Evolutionary conservation across 2,797 vertebrate species (phyloP).

Genomic region (Poecilia gillii): DNA sequence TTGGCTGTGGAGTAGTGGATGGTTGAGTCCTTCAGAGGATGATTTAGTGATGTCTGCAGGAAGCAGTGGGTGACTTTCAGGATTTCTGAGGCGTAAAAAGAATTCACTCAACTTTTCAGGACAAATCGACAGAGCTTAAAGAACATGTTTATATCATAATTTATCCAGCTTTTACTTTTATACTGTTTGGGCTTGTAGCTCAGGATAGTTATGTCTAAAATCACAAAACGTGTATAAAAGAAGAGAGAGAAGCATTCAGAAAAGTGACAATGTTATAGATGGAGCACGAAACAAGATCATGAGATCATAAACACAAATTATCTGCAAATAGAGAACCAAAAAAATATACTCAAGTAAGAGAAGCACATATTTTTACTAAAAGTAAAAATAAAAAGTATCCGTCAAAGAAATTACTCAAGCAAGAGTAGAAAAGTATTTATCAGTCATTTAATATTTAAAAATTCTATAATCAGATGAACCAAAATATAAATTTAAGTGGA

Average conservation of each 20-base stretch:
- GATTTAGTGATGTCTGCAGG: slow-evolving; percentile 48
- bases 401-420: too few relatives aligned
- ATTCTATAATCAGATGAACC: too few relatives aligned
- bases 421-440: too few relatives aligned
- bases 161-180: neutral
- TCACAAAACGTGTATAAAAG: neutral
- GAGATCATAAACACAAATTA: too few relatives aligned
- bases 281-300: neutral
- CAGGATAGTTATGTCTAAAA: neutral
- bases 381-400: too few relatives aligned
- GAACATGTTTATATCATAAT: slow-evolving; percentile 5
- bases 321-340: neutral
- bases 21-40: slow-evolving; percentile 38
- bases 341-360: too few relatives aligned
- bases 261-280: neutral
- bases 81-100: slow-evolving; percentile 61
- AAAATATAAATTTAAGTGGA: too few relatives aligned
- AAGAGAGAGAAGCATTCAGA: neutral
- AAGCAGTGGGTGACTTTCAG: slow-evolving; percentile 55
- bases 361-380: too few relatives aligned
- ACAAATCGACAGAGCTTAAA: slow-evolving; percentile 72
- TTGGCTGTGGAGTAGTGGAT: slow-evolving; percentile 44
- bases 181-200: neutral
- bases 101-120: slow-evolving; percentile 71
- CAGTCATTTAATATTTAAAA: too few relatives aligned